Percentiles rank a stretch among this genome's conserved stretches.
Conservation (phyloP, 2,888 invertebrate genomes). For the Sarcophaga carnaria region DNA sequence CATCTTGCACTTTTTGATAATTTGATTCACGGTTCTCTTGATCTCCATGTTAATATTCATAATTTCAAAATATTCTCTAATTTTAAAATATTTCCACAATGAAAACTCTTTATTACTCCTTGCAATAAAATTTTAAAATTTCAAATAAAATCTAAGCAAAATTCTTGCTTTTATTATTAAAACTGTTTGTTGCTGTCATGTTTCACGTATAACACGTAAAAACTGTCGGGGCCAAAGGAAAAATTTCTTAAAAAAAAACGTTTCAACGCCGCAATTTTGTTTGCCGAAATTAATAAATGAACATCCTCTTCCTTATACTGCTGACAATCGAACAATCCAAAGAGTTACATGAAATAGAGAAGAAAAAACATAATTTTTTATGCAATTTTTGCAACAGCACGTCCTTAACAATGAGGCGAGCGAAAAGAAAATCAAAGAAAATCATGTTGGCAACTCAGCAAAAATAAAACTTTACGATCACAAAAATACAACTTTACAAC, state of each 20-base stretch:
- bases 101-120: not conserved
- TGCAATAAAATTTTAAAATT: not conserved
- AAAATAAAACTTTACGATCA: slow-evolving; percentile 46
- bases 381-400: slow-evolving; percentile 47
- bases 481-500: slow-evolving; percentile 48
- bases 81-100: no score
- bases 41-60: no score
- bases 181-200: slow-evolving; percentile 46
- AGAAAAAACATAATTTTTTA: not conserved
- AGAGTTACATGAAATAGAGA: not conserved
- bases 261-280: slow-evolving; percentile 31
- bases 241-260: not conserved
- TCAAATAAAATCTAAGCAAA: slow-evolving; percentile 3
- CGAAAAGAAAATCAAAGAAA: slow-evolving; percentile 47
- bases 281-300: slow-evolving; percentile 51
- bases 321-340: slow-evolving; percentile 35
- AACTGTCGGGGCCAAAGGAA: not conserved
- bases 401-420: slow-evolving; percentile 34
- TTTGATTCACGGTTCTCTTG: no score
- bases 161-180: slow-evolving; percentile 19
- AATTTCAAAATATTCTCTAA: no score
- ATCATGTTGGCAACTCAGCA: slow-evolving; percentile 61
- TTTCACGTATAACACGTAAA: slow-evolving; percentile 6
- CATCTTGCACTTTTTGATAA: no score
- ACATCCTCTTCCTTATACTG: slow-evolving; percentile 47